Conservation (phyloP, 2,888 invertebrate species). For the Trisateles emortualis region DNA sequence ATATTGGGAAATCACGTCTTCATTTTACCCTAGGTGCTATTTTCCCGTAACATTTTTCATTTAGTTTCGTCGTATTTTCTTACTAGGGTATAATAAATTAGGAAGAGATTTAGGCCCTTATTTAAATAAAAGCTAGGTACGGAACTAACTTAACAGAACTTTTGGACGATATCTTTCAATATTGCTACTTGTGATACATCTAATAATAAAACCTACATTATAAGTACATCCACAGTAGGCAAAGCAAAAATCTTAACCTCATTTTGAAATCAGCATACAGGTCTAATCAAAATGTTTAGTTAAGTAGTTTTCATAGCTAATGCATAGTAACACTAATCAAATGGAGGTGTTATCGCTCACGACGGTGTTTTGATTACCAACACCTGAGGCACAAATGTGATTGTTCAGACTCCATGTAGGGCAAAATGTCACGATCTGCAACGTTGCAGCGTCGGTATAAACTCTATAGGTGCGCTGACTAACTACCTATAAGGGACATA, state of each 20-base stretch:
- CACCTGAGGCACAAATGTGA: constrained; percentile 69
- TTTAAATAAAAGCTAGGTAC: no score
- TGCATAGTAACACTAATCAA: constrained; percentile 50
- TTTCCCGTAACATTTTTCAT: no score
- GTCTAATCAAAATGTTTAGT: constrained; percentile 1
- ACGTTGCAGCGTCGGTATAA: constrained; percentile 61
- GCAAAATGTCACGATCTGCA: constrained; percentile 64
- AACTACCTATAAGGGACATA: constrained; percentile 47
- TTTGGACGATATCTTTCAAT: no score
- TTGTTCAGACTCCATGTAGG: constrained; percentile 55
- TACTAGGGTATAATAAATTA: no score
- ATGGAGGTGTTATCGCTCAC: constrained; percentile 52
- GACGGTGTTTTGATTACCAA: constrained; percentile 63
- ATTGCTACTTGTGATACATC: no score
- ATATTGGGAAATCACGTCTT: no score
- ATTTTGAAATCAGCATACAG: constrained; percentile 1
- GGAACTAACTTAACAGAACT: no score
- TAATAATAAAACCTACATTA: no score
- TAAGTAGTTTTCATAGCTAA: constrained; percentile 14
- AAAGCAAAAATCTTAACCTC: neutral
- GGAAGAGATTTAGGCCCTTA: no score
- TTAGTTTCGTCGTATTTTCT: no score
- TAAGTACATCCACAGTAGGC: neutral
- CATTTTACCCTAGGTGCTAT: no score
- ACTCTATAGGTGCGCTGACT: constrained; percentile 42